Evolutionary conservation across 2,113 vertebrate genomes (phyloP), one percentile per base, ranked within the genome.

Genomic region (Colinus virginianus): DNA sequence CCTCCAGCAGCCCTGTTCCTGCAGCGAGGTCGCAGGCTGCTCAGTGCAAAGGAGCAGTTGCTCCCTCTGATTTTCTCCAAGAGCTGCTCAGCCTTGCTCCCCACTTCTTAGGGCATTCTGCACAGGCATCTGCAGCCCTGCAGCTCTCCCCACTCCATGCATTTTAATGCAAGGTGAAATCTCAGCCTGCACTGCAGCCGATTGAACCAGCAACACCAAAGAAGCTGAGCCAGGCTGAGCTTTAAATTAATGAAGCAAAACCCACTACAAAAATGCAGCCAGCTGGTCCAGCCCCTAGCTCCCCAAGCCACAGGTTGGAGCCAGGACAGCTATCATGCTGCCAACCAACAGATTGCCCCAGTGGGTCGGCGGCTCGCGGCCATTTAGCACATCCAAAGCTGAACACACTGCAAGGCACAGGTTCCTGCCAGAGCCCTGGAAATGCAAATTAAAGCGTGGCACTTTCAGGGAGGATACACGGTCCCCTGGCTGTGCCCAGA

Each of bases 1-100:
- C 48, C 69, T 48, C 28, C 91, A 93, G 89, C 93, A 89, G 95
- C 71, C 43, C 69, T 42, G 43, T 70, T 75, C 40, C 86, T 5
- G 63, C 87, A 66, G 95, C 75, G 88, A 72, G 30, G 69, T 88
- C 87, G 14, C 26, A 9, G 51, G 40, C 34, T 62, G 5, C 6
- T 23, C 72, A 30, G 8, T 1, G 18, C 26, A 63, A 53, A 86
- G 67, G 34, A 69, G 45, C 68, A 80, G 64, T 61, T 46, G 59
- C 32, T 82, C 59, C 26, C 28, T 93, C 42, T 78, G 30, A 16
- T 74, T 88, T 92, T 30, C n/a, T 34, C 22, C 8, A 17, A 45
- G 19, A 80, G 7, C 56, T 8, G 22, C 28, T 72, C 38, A 43
- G 23, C 69, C 43, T 63, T 36, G 3, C 0, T 1, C 7, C 28